Percentiles rank a stretch among this genome's conserved stretches.
These are phyloP conservation scores for Euura lappo DNA, from an alignment of 1,140 invertebrate species.

Conservation along the genomic window DNA sequence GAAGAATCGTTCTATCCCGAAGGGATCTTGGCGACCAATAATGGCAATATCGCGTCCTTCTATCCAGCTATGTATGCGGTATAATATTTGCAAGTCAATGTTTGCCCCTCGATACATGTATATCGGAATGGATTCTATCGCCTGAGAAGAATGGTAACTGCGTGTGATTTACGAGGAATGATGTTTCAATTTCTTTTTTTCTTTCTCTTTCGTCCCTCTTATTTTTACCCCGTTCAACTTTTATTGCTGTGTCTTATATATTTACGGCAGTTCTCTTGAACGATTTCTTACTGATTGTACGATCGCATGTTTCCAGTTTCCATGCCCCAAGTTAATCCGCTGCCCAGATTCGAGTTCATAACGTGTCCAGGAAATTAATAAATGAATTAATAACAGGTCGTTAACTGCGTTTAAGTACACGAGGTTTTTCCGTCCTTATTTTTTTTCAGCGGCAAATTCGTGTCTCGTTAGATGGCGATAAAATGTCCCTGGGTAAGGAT, in stretches of 20 bases:
- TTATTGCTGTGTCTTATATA: neutral
- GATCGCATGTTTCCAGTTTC: neutral
- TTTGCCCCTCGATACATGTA: neutral
- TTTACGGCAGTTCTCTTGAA: neutral
- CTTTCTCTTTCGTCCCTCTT: too few relatives aligned
- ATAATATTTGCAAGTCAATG: constrained; percentile 7
- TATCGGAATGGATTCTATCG: neutral
- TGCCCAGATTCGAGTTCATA: neutral
- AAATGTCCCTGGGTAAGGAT: neutral
- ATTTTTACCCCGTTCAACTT: neutral
- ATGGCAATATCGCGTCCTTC: neutral
- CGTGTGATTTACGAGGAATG: neutral
- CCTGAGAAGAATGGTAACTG: neutral
- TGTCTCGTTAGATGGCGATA: neutral
- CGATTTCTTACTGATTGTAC: neutral
- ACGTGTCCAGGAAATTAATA: neutral
- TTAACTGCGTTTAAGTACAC: too few relatives aligned
- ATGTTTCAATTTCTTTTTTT: neutral
- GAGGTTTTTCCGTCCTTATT: neutral
- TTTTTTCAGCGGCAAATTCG: neutral
- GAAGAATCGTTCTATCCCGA: neutral
- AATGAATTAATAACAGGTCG: neutral
- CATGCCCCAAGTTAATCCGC: neutral
- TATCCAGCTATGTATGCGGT: neutral
- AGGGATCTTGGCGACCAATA: neutral